Evolutionary conservation across 2,113 vertebrate genomes (phyloP), one percentile per base, ranked within the genome.

Genomic region (Platichthys stellatus): DNA sequence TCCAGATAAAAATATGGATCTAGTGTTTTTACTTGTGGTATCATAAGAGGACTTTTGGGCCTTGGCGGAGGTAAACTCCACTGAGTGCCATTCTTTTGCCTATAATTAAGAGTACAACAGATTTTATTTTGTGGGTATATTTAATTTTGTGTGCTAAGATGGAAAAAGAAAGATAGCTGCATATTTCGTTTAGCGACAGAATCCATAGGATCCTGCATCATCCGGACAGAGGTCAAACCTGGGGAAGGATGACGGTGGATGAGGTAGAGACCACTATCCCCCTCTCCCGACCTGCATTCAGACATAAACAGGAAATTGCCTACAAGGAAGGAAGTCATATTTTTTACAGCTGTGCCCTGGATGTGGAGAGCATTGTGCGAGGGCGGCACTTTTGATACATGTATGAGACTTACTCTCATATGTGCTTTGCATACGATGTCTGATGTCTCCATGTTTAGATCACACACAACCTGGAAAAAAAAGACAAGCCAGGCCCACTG

Each of bases 221-320:
- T 63, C 28, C 13, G 54, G 43, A 66, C 31, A 64, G 63, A 43
- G 86, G 83, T 87, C 69, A 80, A 51, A 58, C 81, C 53, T 86
- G 56, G 63, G 65, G 76, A 72, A 75, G 43, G 56, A 76, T 77
- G 74, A 68, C 20, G 18, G 54, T 49, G 60, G 68, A 69, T 54
- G 68, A 7, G 81, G 72, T 69, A 76, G 74, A 26, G 76, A 80
- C 69, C 31, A 80, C 74, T 84, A 81, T 87, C 75, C 65, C 67
- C 71, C 68, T 78, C 78, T 88, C 71, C 81, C 89, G 92, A 91
- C 89, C 86, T 74, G 86, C 84, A 91, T 86, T 90, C 84, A 83
- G 88, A 89, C 82, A 90, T 89, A 95, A 94, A 95, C 93, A 95
- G 93, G 93, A 95, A 93, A 89, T 91, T 76, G 78, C 69, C 81